Percentiles rank a stretch among this genome's conserved stretches.
Conservation (phyloP, 2,888 invertebrate species). For the Poecilus cupreus region DNA sequence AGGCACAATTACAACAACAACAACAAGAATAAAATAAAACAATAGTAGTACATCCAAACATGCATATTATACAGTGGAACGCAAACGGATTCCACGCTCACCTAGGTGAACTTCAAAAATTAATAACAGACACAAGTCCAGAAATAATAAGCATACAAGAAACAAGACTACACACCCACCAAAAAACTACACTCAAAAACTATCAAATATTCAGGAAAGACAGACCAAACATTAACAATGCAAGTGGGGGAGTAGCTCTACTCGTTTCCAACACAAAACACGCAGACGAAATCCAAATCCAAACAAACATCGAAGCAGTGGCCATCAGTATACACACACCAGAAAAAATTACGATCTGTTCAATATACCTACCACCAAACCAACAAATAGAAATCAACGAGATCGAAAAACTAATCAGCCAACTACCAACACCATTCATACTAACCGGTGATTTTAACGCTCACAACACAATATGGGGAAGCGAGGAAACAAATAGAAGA, state of each 20-base stretch:
- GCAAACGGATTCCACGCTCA: neutral
- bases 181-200: neutral
- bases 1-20: too few species aligned
- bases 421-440: constrained; percentile 61
- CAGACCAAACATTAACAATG: constrained; percentile 10
- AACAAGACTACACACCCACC: neutral
- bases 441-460: constrained; percentile 61
- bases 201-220: neutral
- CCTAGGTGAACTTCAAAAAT: neutral
- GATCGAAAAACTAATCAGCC: constrained; percentile 47
- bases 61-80: neutral
- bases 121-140: neutral
- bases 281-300: neutral
- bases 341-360: constrained; percentile 58
- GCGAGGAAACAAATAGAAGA: constrained; percentile 47
- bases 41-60: neutral
- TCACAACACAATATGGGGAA: constrained; percentile 53
- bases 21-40: neutral
- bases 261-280: constrained; percentile 54
- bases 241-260: constrained; percentile 62
- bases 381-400: neutral
- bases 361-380: constrained; percentile 58
- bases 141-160: constrained; percentile 6
- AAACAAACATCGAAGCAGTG: constrained; percentile 14
- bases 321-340: too few species aligned